phyloP scores from a whole-genome alignment of 2,113 vertebrate species.

The Zonotrichia leucophrys region DNA sequence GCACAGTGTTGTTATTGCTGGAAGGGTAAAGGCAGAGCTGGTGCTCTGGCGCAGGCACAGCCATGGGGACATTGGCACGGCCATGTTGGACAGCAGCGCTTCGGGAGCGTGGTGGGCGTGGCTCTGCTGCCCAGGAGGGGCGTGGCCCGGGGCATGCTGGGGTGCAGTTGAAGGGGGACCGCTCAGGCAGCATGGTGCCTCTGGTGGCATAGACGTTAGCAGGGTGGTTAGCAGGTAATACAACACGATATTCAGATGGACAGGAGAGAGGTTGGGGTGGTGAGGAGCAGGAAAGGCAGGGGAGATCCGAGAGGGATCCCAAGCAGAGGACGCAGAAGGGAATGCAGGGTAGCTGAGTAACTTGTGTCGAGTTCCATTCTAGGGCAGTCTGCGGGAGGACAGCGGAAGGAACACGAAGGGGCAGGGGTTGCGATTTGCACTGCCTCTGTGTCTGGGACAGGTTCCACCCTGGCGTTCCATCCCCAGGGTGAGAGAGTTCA shows the following conservation, averaged over 20 bases:
- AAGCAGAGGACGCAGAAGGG: not conserved
- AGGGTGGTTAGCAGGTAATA: not conserved
- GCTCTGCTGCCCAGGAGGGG: accelerated
- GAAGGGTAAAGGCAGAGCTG: not conserved
- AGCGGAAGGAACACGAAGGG: not conserved
- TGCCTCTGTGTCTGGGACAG: not conserved
- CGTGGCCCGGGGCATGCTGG: not conserved
- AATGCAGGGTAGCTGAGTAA: not conserved
- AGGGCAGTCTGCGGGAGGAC: too few relatives aligned
- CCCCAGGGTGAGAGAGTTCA: not conserved
- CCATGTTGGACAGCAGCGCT: not conserved
- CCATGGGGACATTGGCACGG: accelerated
- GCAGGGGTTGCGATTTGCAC: not conserved
- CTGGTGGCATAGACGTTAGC: not conserved
- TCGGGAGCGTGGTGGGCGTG: not conserved
- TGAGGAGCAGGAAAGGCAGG: not conserved
- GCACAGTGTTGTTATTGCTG: not conserved
- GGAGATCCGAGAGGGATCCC: not conserved
- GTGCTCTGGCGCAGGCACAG: accelerated
- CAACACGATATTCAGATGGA: not conserved
- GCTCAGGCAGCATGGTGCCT: not conserved
- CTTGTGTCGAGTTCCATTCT: not conserved
- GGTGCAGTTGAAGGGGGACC: not conserved
- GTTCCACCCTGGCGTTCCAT: not conserved
- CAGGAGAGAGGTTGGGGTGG: not conserved